phyloP scores from a whole-genome alignment of 2,797 vertebrate species.

The Peromyscus melanophrys region DNA sequence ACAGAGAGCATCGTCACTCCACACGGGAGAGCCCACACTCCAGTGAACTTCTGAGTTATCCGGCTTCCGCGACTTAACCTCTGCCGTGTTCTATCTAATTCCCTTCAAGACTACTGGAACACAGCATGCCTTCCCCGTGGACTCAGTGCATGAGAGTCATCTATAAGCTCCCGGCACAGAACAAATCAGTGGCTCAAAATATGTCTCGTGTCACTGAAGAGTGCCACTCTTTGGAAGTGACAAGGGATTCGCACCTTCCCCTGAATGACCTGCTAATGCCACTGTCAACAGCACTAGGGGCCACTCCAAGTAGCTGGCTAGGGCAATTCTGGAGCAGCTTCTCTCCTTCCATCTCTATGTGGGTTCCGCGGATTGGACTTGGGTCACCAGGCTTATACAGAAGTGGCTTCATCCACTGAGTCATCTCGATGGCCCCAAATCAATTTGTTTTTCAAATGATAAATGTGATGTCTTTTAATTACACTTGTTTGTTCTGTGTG shows the following conservation, averaged over 20 bases:
- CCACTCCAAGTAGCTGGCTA: background rate
- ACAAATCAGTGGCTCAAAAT: background rate
- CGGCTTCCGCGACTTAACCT: background rate
- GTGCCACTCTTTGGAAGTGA: background rate
- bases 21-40: conserved; percentile 7
- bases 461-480: background rate
- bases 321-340: background rate
- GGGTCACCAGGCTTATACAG: background rate
- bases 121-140: background rate
- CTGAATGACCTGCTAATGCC: background rate
- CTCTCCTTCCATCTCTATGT: background rate
- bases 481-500: background rate
- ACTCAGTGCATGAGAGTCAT: background rate
- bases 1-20: background rate
- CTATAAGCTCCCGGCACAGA: background rate
- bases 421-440: background rate
- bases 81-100: background rate
- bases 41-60: background rate
- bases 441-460: background rate
- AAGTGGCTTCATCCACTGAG: background rate
- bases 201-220: background rate
- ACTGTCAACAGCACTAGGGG: background rate
- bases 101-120: background rate
- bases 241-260: background rate
- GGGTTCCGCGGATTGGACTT: background rate